Percentiles rank a stretch among this genome's conserved stretches.
phyloP scores from a whole-genome alignment of 2,797 vertebrate genomes.

The Crenuchus spilurus region DNA sequence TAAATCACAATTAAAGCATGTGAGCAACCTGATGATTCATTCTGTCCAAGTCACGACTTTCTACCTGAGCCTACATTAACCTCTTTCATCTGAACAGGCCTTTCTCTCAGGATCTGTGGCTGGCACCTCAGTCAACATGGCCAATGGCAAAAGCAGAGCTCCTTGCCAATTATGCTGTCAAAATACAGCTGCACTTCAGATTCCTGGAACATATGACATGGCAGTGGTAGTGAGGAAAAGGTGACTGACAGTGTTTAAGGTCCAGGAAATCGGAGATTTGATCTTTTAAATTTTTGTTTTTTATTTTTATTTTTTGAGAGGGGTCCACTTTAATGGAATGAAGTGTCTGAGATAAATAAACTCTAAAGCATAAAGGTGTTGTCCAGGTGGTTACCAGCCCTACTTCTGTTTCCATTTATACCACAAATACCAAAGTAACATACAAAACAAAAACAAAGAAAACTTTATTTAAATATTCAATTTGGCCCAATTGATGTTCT shows the following conservation, averaged over 20 bases:
- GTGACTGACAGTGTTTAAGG: background rate
- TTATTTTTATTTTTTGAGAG: constrained; percentile 14
- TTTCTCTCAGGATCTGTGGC: constrained; percentile 52
- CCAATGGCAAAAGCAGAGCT: constrained; percentile 58
- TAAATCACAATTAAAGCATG: background rate
- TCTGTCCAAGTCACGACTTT: background rate
- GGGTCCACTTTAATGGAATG: constrained; percentile 38
- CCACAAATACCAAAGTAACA: background rate
- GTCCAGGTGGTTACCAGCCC: constrained; percentile 4
- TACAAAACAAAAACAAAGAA: background rate
- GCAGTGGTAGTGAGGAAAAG: constrained; percentile 68
- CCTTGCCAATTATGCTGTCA: constrained; percentile 83
- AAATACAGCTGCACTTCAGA: constrained; percentile 84
- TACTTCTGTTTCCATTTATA: constrained; percentile 6
- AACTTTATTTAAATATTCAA: background rate
- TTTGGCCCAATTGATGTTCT: background rate
- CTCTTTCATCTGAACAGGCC: constrained; percentile 37
- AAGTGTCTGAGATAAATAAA: constrained; percentile 48
- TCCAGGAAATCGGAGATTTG: constrained; percentile 5
- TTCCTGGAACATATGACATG: constrained; percentile 83
- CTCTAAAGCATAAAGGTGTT: constrained; percentile 10
- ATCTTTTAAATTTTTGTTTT: constrained; percentile 24
- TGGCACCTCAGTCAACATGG: constrained; percentile 68
- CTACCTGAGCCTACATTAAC: constrained; percentile 3
- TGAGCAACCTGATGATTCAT: background rate